Conservation (phyloP, 2,888 invertebrate species). For the Melinopterus prodromus region DNA sequence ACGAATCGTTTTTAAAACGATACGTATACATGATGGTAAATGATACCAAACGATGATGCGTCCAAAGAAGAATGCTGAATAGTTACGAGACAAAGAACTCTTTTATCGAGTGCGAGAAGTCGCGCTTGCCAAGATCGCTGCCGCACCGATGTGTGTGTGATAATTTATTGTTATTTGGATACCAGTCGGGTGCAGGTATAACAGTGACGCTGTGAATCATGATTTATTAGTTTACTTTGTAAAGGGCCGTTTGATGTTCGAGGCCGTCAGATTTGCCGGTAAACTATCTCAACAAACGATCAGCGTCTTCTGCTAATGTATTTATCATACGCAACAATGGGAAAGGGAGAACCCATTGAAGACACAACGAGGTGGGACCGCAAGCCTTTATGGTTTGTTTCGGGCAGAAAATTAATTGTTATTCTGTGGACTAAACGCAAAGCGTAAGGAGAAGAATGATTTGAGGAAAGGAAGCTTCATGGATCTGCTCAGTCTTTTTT, state of each 20-base stretch:
- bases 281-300: neutral
- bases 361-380: neutral
- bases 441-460: neutral
- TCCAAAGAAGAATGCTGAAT: too few species aligned
- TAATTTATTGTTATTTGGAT: neutral
- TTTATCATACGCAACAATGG: neutral
- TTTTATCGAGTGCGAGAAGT: too few species aligned
- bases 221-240: slow-evolving; percentile 4
- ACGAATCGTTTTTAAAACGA: too few species aligned
- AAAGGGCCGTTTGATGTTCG: neutral
- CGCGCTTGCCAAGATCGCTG: too few species aligned
- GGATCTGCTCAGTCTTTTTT: neutral
- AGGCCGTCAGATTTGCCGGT: neutral
- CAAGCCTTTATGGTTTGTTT: neutral
- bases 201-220: neutral
- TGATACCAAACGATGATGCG: too few species aligned
- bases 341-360: neutral
- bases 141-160: neutral
- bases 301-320: neutral
- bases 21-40: too few species aligned
- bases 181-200: neutral
- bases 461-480: neutral
- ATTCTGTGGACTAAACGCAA: neutral
- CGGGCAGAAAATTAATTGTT: neutral
- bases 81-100: too few species aligned